Base-by-base conservation (phyloP, 2,888 invertebrate species). In the Acanthococcus lagerstroemiae region DNA sequence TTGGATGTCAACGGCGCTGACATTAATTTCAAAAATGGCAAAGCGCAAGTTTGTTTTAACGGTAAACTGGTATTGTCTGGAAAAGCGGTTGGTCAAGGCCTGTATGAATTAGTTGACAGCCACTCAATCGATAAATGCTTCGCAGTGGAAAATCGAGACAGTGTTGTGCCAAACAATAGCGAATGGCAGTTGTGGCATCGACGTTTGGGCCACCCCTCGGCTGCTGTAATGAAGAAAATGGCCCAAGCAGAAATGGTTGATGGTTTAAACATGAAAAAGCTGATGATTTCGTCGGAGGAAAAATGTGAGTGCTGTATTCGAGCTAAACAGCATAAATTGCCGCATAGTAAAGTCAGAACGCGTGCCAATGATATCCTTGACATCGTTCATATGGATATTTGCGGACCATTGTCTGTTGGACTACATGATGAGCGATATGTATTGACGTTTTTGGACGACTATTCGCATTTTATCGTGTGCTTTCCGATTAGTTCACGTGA, bases 371-470 rank as follows among this genome's bases (percentile, higher is more conserved):
- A 37, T 9, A 37, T 37, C 12, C 37, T 37, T 37, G 37, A 37
- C 7, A 37, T 37, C 37, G 37, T 63, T 17, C 37, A 37, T 37
- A 37, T 37, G 37, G 37, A 37, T 15, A n/a, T 65, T 4, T 65
- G 65, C 19, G 65, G 65, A 24, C 55, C 65, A 15, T 37, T 65
- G 9, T 12, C 15, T 15, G n/a, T 2, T 21, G 65, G 55, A 48
- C 37, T 37, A 9, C 37, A 37, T 37, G 37, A 37, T 15, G 55
- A 65, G 54, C 17, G 5, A 12, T 55, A 65, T 30, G 25, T 19
- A 2, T 22, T 55, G 7, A 19, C 45, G 7, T 44, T 65, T 37
- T 21, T 65, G 1, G 55, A 65, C n/a, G 66, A 68, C 22, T 66
- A 56, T 26, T 26, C 66, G 15, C 58, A 54, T 6, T 68, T 57